Conservation (phyloP, 2,888 invertebrate genomes). For the Augiades crinisus region DNA sequence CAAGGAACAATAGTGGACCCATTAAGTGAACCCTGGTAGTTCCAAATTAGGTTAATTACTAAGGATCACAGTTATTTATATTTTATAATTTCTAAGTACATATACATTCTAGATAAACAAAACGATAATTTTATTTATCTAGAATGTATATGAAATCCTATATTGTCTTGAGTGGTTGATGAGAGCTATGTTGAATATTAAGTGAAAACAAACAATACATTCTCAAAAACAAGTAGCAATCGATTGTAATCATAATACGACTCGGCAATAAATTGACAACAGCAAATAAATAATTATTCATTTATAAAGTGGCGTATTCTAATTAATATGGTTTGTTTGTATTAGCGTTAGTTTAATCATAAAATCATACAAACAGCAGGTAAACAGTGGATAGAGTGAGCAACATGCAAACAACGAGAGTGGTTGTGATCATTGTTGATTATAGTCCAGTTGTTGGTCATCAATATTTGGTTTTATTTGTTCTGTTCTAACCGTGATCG, state of each 20-base stretch:
- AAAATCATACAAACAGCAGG: constrained; percentile 18
- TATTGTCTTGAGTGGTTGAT: no score
- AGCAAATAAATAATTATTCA: no score
- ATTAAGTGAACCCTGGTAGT: background rate
- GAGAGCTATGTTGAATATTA: no score
- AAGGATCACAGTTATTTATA: background rate
- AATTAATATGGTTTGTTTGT: constrained; percentile 18
- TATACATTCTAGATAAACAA: background rate
- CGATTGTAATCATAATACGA: no score
- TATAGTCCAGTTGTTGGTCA: constrained; percentile 1
- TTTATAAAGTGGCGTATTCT: constrained; percentile 13
- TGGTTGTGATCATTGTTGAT: constrained; percentile 4
- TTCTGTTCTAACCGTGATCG: constrained; percentile 5
- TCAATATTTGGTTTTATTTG: constrained; percentile 4
- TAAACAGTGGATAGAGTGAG: constrained; percentile 12
- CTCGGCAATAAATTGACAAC: no score
- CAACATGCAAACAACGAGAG: constrained; percentile 12
- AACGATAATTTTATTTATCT: no score
- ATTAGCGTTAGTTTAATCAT: constrained; percentile 13
- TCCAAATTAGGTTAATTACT: background rate
- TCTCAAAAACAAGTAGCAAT: no score
- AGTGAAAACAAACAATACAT: no score
- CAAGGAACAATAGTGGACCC: background rate
- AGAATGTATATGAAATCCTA: no score
- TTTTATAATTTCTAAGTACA: background rate